phyloP scores from a whole-genome alignment of 2,113 vertebrate species.

The Elaphurus davidianus region DNA sequence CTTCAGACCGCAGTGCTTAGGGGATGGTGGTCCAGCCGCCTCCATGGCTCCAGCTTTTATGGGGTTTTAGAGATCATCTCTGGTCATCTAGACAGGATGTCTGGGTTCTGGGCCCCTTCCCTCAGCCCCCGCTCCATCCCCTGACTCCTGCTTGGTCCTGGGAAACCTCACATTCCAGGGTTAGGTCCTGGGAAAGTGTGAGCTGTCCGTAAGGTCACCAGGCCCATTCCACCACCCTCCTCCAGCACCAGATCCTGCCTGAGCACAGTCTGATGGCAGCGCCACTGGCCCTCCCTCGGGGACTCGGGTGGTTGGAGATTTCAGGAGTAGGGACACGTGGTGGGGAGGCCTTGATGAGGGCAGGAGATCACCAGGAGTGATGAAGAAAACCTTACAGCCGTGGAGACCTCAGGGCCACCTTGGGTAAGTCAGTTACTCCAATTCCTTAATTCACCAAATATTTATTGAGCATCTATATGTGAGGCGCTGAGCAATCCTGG shows the following conservation, averaged over 20 bases:
- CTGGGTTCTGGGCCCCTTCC: neutral
- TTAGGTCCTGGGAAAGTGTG: neutral
- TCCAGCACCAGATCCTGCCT: neutral
- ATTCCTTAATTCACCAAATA: neutral
- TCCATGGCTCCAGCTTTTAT: slow-evolving; percentile 27
- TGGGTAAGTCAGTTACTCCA: neutral
- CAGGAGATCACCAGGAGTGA: neutral
- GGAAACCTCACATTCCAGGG: neutral
- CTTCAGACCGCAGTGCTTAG: neutral
- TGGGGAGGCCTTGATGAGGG: neutral
- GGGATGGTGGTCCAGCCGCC: neutral
- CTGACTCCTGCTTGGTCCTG: neutral
- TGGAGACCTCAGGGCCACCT: neutral
- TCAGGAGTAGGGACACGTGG: neutral
- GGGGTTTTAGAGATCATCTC: slow-evolving; percentile 43
- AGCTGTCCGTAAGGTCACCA: neutral
- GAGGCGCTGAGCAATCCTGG: neutral
- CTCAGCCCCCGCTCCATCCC: neutral
- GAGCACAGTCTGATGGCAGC: neutral
- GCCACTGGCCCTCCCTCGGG: rapidly evolving
- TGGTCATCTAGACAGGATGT: slow-evolving; percentile 51
- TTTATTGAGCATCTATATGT: neutral
- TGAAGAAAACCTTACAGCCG: neutral
- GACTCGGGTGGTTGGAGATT: neutral
- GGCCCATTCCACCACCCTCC: rapidly evolving